Evolutionary conservation across 92 coral and sea anemone species (phyloP), one percentile per base, ranked within the genome.

Genomic region (Umimayanthus kanabou): DNA sequence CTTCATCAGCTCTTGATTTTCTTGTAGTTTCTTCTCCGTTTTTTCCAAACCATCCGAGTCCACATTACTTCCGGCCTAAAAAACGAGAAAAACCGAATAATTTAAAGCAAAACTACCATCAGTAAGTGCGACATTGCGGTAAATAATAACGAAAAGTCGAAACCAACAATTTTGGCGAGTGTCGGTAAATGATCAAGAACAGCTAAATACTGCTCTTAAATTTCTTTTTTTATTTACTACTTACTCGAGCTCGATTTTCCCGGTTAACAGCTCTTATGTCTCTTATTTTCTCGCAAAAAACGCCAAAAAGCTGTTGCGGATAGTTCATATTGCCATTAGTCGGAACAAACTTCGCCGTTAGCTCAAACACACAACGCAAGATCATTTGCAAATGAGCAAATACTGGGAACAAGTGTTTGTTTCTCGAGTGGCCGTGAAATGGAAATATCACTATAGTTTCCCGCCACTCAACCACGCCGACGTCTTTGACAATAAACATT

Each of bases 1-100:
- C 81, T 94, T 97, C 94, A 97, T 94, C 39, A 97, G 93, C 39
- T 92, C 93, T 77, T 95, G 97, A 79, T 95, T 97, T 67, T 97
- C 99, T 80, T 95, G 98, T 3, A 97, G 95, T 86, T 97, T 93
- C 89, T 88, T 92, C 90, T 95, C 98, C 16, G 98, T 89, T 65
- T 94, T 95, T 85, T 92, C 91, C 76, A 85, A 79, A 14, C 92
- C 94, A 29, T 79, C n/a, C 25, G 91, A 73, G 73, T 65, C 87
- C 4, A 87, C 80, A 40, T 75, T 83, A 57, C 76, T 88, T 78
- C 97, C 98, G 79, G 87, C 88, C 92, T 88, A 76, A 11, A 90
- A 83, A 13, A 65, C 65, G 42, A 78, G 80, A 5, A 57, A 23
- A 58, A 42, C 75, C 37, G 37, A 26, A 82, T n/a, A 50, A 28